Evolutionary conservation across 2,888 invertebrate genomes (phyloP).

Genomic region (Eutolmus rufibarbis): DNA sequence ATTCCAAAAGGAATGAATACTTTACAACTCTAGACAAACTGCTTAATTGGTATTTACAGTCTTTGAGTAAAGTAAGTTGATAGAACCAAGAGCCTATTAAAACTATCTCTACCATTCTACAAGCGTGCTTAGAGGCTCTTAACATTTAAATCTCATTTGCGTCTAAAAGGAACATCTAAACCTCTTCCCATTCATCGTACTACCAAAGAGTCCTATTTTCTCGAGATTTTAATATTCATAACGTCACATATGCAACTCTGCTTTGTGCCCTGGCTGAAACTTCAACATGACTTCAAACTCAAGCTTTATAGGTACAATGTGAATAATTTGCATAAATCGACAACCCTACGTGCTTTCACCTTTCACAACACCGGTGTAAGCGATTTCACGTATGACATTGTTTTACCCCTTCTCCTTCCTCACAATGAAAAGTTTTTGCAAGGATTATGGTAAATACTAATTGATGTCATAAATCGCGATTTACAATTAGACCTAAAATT

Average conservation of each 20-base stretch:
- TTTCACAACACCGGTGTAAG: background rate
- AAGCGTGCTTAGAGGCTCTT: background rate
- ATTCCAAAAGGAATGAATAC: background rate
- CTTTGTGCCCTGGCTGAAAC: background rate
- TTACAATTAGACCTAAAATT: background rate
- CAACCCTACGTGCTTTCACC: background rate
- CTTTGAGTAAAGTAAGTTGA: background rate
- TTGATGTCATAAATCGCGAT: background rate
- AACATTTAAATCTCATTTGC: background rate
- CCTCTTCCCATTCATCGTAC: background rate
- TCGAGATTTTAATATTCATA: constrained; percentile 11
- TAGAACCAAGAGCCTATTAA: background rate
- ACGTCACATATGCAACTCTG: background rate
- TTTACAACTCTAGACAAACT: background rate
- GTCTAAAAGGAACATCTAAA: background rate
- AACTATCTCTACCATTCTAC: background rate
- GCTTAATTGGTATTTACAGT: background rate
- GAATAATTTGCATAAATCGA: constrained; percentile 20
- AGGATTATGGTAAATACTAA: background rate
- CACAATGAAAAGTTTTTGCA: background rate
- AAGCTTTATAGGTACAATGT: background rate
- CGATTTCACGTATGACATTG: constrained; percentile 5
- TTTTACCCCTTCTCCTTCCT: background rate
- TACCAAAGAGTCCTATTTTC: background rate
- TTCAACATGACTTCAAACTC: background rate